Evolutionary conservation across 2,888 invertebrate genomes (phyloP).

Genomic region (Petrolisthes cinctipes): DNA sequence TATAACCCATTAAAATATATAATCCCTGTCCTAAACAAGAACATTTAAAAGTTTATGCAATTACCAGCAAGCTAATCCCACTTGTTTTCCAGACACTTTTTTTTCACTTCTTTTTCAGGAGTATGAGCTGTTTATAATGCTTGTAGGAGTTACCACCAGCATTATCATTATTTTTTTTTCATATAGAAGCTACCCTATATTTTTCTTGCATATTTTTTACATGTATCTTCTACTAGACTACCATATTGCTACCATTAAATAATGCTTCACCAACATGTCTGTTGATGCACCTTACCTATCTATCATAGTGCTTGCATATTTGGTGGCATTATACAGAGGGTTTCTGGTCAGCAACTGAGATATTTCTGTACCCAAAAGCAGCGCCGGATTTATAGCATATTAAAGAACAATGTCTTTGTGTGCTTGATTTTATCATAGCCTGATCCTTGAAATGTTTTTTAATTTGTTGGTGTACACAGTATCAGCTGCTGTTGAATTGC

Average conservation of each 20-base stretch:
- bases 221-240: neutral
- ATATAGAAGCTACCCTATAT: neutral
- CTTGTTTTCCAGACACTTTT: conserved; percentile 38
- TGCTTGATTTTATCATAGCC: too few species aligned
- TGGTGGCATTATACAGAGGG: conserved; percentile 17
- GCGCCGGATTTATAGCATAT: too few species aligned
- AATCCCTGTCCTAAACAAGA: neutral
- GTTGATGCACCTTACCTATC: neutral
- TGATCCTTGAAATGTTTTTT: too few species aligned
- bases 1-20: neutral
- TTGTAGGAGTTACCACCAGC: conserved; percentile 1
- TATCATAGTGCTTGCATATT: neutral
- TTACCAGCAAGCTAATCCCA: conserved; percentile 22
- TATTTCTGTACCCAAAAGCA: neutral
- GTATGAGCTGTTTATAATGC: conserved; percentile 7
- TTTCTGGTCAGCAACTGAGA: neutral
- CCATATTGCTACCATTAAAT: neutral
- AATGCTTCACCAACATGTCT: neutral
- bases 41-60: conserved; percentile 3
- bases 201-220: neutral
- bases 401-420: too few species aligned
- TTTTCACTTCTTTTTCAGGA: conserved; percentile 38
- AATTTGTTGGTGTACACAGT: too few species aligned
- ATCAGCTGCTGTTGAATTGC: too few species aligned
- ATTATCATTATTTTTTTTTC: conserved; percentile 1